phyloP scores from a whole-genome alignment of 2,888 invertebrate species.

The Choristoneura rosaceana region DNA sequence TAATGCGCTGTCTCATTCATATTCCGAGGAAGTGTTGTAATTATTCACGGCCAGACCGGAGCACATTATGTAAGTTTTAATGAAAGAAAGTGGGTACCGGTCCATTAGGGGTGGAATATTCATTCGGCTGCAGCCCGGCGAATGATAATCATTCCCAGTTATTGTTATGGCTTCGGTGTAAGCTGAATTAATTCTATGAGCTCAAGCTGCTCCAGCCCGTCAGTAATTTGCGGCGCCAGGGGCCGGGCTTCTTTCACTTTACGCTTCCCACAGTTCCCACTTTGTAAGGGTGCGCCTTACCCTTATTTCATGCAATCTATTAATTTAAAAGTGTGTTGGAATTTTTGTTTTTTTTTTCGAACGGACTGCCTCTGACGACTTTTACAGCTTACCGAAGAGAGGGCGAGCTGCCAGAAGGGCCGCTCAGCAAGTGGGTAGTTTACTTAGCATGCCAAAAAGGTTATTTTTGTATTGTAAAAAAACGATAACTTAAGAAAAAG shows the following conservation, averaged over 20 bases:
- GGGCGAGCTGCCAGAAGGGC: too few species aligned
- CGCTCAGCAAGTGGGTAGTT: too few species aligned
- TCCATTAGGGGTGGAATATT: conserved; percentile 69
- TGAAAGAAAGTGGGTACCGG: conserved; percentile 65
- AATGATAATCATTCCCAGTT: conserved; percentile 68
- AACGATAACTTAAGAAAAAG: too few species aligned
- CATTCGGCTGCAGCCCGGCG: conserved; percentile 59
- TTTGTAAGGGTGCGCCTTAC: conserved; percentile 17
- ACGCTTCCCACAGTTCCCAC: conserved; percentile 34
- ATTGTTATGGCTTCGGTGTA: conserved; percentile 65
- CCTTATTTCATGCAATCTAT: conserved; percentile 10
- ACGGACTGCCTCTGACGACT: too few species aligned
- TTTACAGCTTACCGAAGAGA: too few species aligned
- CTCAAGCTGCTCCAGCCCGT: conserved; percentile 56
- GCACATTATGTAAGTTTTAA: conserved; percentile 70
- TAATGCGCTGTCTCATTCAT: conserved; percentile 47
- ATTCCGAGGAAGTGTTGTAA: conserved; percentile 60
- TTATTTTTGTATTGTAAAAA: not conserved
- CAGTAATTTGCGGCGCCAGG: conserved; percentile 36
- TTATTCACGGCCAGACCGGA: conserved; percentile 61
- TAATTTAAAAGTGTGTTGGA: not conserved
- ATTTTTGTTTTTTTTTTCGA: too few species aligned
- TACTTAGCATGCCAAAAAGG: too few species aligned
- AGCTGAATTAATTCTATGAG: conserved; percentile 67
- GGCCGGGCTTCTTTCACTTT: conserved; percentile 19